Evolutionary conservation across 2,888 invertebrate species (phyloP).

Genomic region (Gastracanthus pulcherrimus): DNA sequence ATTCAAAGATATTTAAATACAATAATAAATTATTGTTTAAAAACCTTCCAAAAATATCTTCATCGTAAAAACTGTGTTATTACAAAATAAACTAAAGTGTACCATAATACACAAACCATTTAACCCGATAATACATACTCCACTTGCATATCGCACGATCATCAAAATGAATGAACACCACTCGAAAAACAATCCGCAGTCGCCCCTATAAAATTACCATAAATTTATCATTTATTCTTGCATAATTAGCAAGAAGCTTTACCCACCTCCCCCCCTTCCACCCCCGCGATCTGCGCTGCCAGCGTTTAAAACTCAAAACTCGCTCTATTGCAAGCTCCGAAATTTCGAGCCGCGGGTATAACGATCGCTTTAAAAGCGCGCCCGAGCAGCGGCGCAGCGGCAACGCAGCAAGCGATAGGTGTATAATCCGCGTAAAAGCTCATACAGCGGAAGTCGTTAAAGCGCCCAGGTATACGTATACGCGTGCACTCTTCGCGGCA

Average conservation of each 20-base stretch:
- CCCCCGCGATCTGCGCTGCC: too few relatives aligned
- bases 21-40: too few relatives aligned
- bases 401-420: neutral
- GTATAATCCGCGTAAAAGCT: constrained; percentile 36
- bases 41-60: too few relatives aligned
- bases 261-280: too few relatives aligned
- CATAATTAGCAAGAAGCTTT: neutral
- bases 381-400: too few relatives aligned
- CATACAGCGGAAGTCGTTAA: constrained; percentile 21
- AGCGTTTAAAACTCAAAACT: neutral
- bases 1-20: too few relatives aligned
- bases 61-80: too few relatives aligned
- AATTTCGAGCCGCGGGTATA: neutral
- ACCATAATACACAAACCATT: neutral
- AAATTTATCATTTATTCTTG: neutral
- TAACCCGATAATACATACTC: neutral
- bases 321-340: neutral
- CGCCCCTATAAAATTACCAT: neutral
- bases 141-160: neutral
- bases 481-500: too few relatives aligned
- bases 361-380: constrained; percentile 11
- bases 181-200: neutral
- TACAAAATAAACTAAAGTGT: too few relatives aligned
- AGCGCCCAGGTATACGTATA: neutral
- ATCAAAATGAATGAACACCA: neutral